Base-by-base conservation (phyloP, 2,888 invertebrate genomes). In the Lasioglossum calceatum region DNA sequence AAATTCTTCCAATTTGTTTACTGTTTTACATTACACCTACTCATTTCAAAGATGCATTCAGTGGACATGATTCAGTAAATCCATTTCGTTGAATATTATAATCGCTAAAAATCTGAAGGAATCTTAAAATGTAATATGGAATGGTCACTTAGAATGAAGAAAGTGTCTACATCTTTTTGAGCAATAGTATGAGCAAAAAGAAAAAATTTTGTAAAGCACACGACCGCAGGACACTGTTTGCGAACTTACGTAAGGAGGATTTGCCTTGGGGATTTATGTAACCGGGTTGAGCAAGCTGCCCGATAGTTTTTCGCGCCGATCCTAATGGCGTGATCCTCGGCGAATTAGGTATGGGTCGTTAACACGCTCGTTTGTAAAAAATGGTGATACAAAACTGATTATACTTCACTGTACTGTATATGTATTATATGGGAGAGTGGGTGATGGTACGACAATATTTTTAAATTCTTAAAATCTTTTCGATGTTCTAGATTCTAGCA, bases 211-310 rank as follows among this genome's bases (percentile, higher is more conserved):
- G 44, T 32, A 36, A 47, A 77, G 50, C 10, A 42, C 50, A 36
- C 78, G 19, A 7, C 23, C 39, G 44, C 36, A 70, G 32, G 54
- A 32, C 19, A 42, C 32, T 72, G 64, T 79, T 82, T 50, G 64
- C 64, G 47, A n/a, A 58, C n/a, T 71, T 75, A 70, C 44, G 58
- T 39, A 80, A 80, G 44, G 16, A 36, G 50, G 67, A 82, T 82
- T 54, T 44, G 67, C 67, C 70, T 58, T 23, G 70, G 36, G 27
- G 36, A n/a, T n/a, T 83, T 83, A 39, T 27, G 44, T 58, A 80
- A 75, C 50, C 44, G 7, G 71, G 67, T 74, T 74, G 73, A 42
- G 39, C 36, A 81, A 83, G 50, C 67, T 36, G 10, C 3, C 2
- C 67, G 67, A 77, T 77, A 64, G 32, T 64, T 32, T 16, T 39